These are phyloP conservation scores for Amblyjoppa fuscipennis DNA, from an alignment of 2,888 invertebrate genomes.

Conservation along the genomic window DNA sequence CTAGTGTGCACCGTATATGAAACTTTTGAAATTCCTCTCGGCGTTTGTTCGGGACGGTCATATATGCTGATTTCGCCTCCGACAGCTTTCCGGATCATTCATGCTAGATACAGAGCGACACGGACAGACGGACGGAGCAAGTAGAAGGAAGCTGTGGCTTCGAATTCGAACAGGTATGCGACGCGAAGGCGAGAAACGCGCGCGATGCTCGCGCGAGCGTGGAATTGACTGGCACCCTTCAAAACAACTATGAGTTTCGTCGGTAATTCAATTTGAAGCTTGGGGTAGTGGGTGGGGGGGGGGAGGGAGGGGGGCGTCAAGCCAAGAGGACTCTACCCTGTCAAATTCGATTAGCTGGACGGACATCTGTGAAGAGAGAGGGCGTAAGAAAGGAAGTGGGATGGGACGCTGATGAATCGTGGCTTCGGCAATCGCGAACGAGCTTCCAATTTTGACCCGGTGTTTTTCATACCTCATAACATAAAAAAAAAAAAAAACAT, in stretches of 20 bases:
- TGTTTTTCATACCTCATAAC: too few relatives aligned
- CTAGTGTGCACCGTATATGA: not conserved
- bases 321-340: conserved; percentile 20
- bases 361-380: conserved; percentile 32
- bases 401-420: too few relatives aligned
- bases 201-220: conserved; percentile 43
- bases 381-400: conserved; percentile 8
- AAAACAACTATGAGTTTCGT: conserved; percentile 64
- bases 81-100: not conserved
- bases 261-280: conserved; percentile 65
- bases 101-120: conserved; percentile 1
- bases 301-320: conserved; percentile 11
- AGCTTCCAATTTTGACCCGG: too few relatives aligned
- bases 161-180: conserved; percentile 12
- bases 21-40: not conserved
- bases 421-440: too few relatives aligned
- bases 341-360: conserved; percentile 67
- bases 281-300: not conserved
- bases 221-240: conserved; percentile 63
- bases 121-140: not conserved
- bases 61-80: conserved; percentile 3
- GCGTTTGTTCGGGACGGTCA: not conserved
- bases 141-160: conserved; percentile 11
- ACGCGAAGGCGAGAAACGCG: not conserved
- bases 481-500: not conserved